These are phyloP conservation scores for Proterorhinus semilunaris DNA, from an alignment of 2,113 vertebrate species.

Conservation along the genomic window DNA sequence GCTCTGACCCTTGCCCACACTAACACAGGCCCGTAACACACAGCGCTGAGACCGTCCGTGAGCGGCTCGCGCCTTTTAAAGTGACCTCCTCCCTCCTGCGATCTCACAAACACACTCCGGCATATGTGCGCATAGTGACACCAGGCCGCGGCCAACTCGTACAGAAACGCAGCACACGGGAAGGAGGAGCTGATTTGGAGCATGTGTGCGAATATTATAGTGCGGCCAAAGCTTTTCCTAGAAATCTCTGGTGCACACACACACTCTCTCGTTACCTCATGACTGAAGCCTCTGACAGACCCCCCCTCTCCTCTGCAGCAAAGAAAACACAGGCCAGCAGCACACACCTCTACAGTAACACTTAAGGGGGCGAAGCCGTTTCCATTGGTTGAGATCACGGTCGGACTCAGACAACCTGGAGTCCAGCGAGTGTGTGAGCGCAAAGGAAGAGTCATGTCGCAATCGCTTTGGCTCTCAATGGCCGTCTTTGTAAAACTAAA, in stretches of 20 bases:
- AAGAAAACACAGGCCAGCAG: conserved; percentile 25
- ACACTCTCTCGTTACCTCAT: conserved; percentile 68
- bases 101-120: conserved; percentile 26
- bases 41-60: conserved; percentile 16
- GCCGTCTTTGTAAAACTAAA: conserved; percentile 51
- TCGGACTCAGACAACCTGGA: conserved; percentile 30
- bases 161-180: conserved; percentile 6
- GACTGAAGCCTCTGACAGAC: conserved; percentile 61
- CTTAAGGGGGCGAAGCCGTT: background rate
- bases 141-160: background rate
- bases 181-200: conserved; percentile 56
- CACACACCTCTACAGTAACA: conserved; percentile 12
- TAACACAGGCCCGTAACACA: conserved; percentile 3
- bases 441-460: conserved; percentile 51
- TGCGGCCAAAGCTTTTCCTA: conserved; percentile 69
- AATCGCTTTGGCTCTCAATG: conserved; percentile 47
- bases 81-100: conserved; percentile 14
- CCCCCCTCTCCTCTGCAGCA: conserved; percentile 55
- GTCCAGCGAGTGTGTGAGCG: conserved; percentile 22
- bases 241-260: conserved; percentile 70
- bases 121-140: conserved; percentile 13
- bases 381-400: conserved; percentile 10
- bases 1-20: conserved; percentile 17
- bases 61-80: conserved; percentile 13
- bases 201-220: conserved; percentile 66